Base-by-base conservation (phyloP, 2,113 vertebrate species). In the Mesitornis unicolor region DNA sequence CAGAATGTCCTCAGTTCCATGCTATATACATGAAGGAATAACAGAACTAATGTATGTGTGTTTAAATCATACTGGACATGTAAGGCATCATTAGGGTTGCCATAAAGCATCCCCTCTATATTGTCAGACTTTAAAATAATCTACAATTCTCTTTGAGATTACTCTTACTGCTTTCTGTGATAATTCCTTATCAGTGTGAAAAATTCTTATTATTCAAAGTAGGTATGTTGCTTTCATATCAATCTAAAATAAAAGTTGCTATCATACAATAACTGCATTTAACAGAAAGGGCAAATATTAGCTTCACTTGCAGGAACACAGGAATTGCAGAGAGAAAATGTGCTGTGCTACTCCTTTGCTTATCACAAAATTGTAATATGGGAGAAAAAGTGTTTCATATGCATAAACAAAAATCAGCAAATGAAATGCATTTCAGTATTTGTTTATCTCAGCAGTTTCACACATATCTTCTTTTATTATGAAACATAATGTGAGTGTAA, bases 371-470 rank as follows among this genome's bases (percentile, higher is more conserved):
- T 10, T 45, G 8, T 73, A 63, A 77, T 8, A 8, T 71, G 11
- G 50, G 86, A 51, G 40, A 35, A 73, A 57, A 73, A 56, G 24
- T 36, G 50, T 47, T 88, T 93, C 20, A 13, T 60, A 47, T 61
- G 50, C 53, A 69, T 35, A 68, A 86, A 83, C 61, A 68, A 60
- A 84, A 93, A 86, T 83, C 60, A 93, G 43, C 85, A 93, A 84
- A 74, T 2, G 2, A 31, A 87, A 81, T 31, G 15, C 33, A 74
- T 76, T 63, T 77, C 73, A 77, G 35, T 63, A 51, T 91, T 48
- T 92, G 50, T 89, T 95, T 93, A 65, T 67, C 57, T 84, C 81
- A 60, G 53, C 64, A 76, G 40, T 90, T 93, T 95, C 89, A 85
- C 68, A 69, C 28, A 29, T 91, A 90, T 71, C 63, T 87, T 83